Base-by-base conservation (phyloP, 1,140 invertebrate species). In the Onthophagus taurus region DNA sequence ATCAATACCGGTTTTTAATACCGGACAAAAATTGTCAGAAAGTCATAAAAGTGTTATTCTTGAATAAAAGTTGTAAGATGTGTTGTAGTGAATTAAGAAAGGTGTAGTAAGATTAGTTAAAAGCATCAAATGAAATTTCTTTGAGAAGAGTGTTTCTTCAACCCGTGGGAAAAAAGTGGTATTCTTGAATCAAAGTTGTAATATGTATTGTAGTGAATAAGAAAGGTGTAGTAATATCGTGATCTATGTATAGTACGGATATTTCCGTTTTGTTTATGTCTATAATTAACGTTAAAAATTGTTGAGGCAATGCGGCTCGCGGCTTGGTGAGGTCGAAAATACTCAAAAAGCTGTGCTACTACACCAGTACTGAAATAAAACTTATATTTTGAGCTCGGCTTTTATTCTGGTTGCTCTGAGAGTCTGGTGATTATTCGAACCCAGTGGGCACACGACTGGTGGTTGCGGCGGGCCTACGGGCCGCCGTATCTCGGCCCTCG, bases 201-300 rank as follows among this genome's bases (percentile, higher is more conserved):
- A n/a, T n/a, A n/a, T n/a, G n/a, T n/a, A n/a, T n/a, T n/a, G n/a
- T n/a, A n/a, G n/a, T n/a, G n/a, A n/a, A n/a, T n/a, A n/a, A n/a
- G n/a, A n/a, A n/a, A n/a, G n/a, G n/a, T n/a, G n/a, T n/a, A n/a
- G n/a, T n/a, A n/a, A n/a, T n/a, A n/a, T n/a, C n/a, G n/a, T n/a
- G n/a, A 57, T 61, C 59, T 61, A 61, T 61, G 57, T 61, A 61
- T 61, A 59, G 57, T 6, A 61, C 55, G 58, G 59, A 61, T 61
- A 63, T 63, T 63, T 63, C 51, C 54, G 60, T 60, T n/a, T 61
- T 63, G 60, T 63, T 63, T 63, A 63, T 63, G 59, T 63, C 59
- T 63, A 63, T 61, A 61, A 61, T 63, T 63, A 63, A 63, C 57
- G 61, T 61, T 63, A 63, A 63, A 61, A 63, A 60, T 63, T 60